Conservation (phyloP, 2,797 vertebrate species). For the Smutsia temminckii region DNA sequence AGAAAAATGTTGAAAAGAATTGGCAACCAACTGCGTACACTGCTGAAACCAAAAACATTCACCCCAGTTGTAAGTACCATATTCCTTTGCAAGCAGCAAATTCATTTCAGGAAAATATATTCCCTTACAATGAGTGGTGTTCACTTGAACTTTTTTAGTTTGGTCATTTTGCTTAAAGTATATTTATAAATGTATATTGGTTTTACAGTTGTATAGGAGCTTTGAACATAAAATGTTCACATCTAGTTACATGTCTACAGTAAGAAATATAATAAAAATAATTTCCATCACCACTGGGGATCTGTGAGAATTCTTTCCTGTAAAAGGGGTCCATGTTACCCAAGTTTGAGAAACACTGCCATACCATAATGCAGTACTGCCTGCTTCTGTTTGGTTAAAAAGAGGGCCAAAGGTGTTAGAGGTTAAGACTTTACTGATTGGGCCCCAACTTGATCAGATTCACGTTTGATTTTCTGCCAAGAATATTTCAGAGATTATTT, state of each 20-base stretch:
- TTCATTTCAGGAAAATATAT: conserved; percentile 48
- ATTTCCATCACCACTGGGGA: conserved; percentile 9
- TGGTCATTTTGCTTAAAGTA: conserved; percentile 22
- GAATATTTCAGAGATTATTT: conserved; percentile 1
- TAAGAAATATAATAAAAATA: background rate
- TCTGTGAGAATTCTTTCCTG: conserved; percentile 26
- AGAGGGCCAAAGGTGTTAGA: background rate
- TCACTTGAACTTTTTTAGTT: conserved; percentile 8
- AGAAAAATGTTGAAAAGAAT: background rate
- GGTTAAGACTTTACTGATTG: background rate
- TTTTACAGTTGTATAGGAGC: background rate
- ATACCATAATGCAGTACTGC: background rate
- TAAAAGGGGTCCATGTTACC: background rate
- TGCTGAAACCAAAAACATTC: background rate
- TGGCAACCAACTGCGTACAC: background rate
- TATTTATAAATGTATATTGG: background rate
- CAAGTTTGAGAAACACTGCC: background rate
- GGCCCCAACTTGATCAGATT: background rate
- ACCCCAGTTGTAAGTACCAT: background rate
- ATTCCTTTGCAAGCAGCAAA: background rate
- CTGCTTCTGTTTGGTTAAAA: background rate
- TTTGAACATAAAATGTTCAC: conserved; percentile 18
- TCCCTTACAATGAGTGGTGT: background rate
- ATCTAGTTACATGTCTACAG: conserved; percentile 20
- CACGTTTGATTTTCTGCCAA: conserved; percentile 37